Evolutionary conservation across 2,888 invertebrate genomes (phyloP).

Genomic region (Hydraecia micacea): DNA sequence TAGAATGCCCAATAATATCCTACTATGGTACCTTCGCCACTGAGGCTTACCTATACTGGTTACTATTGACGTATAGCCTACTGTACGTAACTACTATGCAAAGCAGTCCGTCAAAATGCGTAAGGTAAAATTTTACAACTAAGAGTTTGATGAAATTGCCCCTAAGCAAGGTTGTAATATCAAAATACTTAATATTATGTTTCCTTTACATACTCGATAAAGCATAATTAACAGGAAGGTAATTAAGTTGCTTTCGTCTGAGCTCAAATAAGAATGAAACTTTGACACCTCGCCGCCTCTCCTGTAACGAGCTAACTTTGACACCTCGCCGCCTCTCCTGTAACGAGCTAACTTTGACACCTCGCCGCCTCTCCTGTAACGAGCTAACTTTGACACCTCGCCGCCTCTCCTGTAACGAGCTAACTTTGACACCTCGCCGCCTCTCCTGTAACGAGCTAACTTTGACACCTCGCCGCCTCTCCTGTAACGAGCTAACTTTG

Average conservation of each 20-base stretch:
- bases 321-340: background rate
- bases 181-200: background rate
- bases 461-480: background rate
- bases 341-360: conserved; percentile 5
- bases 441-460: background rate
- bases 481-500: background rate
- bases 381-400: conserved; percentile 2
- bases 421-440: background rate
- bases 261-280: conserved; percentile 17
- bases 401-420: background rate
- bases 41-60: background rate
- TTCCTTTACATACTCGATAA: conserved; percentile 5
- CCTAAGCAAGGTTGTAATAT: background rate
- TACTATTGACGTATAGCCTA: background rate
- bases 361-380: background rate
- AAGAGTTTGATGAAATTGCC: background rate
- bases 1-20: too few species aligned
- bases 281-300: background rate
- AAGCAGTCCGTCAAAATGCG: background rate
- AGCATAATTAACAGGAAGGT: conserved; percentile 19
- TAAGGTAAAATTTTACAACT: too few species aligned
- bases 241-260: conserved; percentile 31
- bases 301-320: background rate
- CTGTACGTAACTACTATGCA: background rate
- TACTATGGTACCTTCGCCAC: too few species aligned